Evolutionary conservation across 2,113 vertebrate species (phyloP).

Genomic region (Cairina moschata): DNA sequence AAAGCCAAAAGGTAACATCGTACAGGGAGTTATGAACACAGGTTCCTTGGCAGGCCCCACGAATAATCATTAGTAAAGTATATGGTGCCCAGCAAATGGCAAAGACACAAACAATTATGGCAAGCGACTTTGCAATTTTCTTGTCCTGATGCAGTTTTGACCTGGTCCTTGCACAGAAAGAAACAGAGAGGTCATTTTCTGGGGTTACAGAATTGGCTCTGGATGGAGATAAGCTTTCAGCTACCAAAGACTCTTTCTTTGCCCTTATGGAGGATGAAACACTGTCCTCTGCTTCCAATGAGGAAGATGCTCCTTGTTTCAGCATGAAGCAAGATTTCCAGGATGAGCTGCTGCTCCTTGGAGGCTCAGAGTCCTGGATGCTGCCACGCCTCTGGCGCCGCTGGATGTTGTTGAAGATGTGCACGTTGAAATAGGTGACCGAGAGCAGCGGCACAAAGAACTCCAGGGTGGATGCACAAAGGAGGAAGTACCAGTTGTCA

Average conservation of each 20-base stretch:
- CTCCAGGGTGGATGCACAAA: conserved; percentile 85
- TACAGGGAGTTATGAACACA: conserved; percentile 74
- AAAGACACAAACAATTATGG: conserved; percentile 84
- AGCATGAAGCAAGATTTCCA: background rate
- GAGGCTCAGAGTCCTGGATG: background rate
- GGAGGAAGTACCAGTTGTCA: conserved; percentile 85
- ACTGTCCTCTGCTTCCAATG: background rate
- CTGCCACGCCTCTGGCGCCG: background rate
- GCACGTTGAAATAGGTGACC: conserved; percentile 88
- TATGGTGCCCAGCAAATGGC: conserved; percentile 87
- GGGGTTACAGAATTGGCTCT: background rate
- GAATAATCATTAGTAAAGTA: conserved; percentile 82
- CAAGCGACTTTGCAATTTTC: conserved; percentile 84
- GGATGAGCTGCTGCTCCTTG: background rate
- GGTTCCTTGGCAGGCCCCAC: conserved; percentile 67
- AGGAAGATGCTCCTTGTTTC: background rate
- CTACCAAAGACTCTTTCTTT: background rate
- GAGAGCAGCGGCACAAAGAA: conserved; percentile 86
- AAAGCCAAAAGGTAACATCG: conserved; percentile 87
- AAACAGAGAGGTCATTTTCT: background rate
- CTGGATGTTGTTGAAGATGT: conserved; percentile 87
- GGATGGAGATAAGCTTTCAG: background rate
- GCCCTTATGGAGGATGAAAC: background rate
- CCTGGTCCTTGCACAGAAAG: background rate
- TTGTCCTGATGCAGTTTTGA: conserved; percentile 73